A percentile compares a stretch with the other conserved stretches of the same genome.
phyloP scores from a whole-genome alignment of 2,888 invertebrate genomes.

The Scaptomyza caliginosa region DNA sequence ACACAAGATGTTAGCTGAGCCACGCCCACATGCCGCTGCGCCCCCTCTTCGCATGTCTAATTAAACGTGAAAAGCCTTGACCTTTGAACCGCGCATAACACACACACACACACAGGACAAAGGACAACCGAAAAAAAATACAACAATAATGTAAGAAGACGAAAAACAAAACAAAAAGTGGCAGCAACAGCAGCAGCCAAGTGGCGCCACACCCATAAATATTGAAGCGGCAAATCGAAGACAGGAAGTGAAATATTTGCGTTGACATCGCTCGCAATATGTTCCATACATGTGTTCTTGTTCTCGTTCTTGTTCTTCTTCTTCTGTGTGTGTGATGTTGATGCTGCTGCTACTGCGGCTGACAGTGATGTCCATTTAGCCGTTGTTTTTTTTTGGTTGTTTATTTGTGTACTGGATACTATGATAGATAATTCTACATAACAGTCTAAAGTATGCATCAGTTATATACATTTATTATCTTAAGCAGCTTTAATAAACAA shows the following conservation, averaged over 20 bases:
- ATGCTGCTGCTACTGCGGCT: background rate
- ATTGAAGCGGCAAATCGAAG: constrained; percentile 57
- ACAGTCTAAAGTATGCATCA: too few relatives aligned
- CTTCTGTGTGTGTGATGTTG: background rate
- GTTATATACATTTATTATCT: too few relatives aligned
- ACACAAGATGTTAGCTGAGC: constrained; percentile 1
- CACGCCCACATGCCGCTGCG: constrained; percentile 7
- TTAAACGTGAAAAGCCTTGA: constrained; percentile 67
- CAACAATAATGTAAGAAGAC: background rate
- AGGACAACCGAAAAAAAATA: background rate
- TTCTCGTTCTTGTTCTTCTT: background rate
- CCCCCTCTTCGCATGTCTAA: constrained; percentile 34
- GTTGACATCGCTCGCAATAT: constrained; percentile 64
- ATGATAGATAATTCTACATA: too few relatives aligned
- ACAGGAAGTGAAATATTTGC: constrained; percentile 77
- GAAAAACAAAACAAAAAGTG: background rate
- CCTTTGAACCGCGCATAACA: constrained; percentile 54
- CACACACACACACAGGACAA: background rate
- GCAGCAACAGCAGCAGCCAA: constrained; percentile 5
- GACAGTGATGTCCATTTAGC: background rate
- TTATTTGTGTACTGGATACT: constrained; percentile 8
- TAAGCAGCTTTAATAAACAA: too few relatives aligned
- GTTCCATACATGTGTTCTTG: constrained; percentile 50
- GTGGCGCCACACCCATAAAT: constrained; percentile 50
- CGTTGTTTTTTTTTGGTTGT: background rate